Conservation (phyloP, 2,113 vertebrate genomes). For the zebrafish (Danio rerio) region GRCz12tu NC_133192.1:31456001-31456500, state of each 20-base stretch:
- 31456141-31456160: too few species aligned
- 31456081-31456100: too few species aligned
- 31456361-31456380: conserved; percentile 39
- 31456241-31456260: background rate
- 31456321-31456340: conserved; percentile 1
- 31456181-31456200: too few species aligned
- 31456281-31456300: conserved; percentile 10
- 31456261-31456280: conserved; percentile 12
- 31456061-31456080: too few species aligned
- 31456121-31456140: too few species aligned
- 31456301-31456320: conserved; percentile 30
- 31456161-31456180: too few species aligned
- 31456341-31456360: conserved; percentile 29
- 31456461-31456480: conserved; percentile 64
- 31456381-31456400: conserved; percentile 11
- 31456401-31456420: conserved; percentile 43
- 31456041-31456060: too few species aligned
- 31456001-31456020: too few species aligned
- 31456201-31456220: background rate
- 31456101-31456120: too few species aligned
- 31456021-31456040: too few species aligned
- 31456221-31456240: background rate
- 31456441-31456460: conserved; percentile 36
- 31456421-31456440: conserved; percentile 39
- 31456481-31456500: conserved; percentile 69